Evolutionary conservation across 2,888 invertebrate species (phyloP), one percentile per base, ranked within the genome.

Genomic region (Tenthredo amoena): DNA sequence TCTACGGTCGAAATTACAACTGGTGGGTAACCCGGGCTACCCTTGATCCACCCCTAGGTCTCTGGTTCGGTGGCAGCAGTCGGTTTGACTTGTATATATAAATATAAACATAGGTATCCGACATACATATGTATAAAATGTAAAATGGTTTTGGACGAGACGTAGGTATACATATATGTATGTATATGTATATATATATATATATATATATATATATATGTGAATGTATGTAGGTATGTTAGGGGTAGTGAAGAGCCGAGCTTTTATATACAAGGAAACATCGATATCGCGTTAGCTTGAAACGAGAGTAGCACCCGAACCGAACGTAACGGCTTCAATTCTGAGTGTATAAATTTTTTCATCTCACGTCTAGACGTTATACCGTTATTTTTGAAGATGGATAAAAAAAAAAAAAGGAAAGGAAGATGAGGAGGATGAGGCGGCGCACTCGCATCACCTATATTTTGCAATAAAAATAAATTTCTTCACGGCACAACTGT

Each of bases 381-480:
- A 43, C 21, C 43, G 21, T 21, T 12, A 43, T n/a, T 10, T 18
- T 72, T 2, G 72, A 37, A 72, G 37, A 72, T 43, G 40, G 43
- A 71, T 26, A 26, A 26, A 34, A 72, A 72, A 26, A 26, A 34
- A 72, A 72, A 40, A 40, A 21, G 12, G 15, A 15, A 34, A 34
- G 31, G 6, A 26, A 34, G 68, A 12, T 15, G 6, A 21, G n/a
- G 26, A 9, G 65, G 26, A 65, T 26, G 71, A 18, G 37, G 34
- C 15, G 15, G 5, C 40, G 76, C 50, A 77, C 50, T 77, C 18
- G 68, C 15, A 68, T 31, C 26, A 68, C 31, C 10, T 62, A 26
- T 26, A 21, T 62, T 65, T 4, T 68, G 68, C 34, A 81, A 81
- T 81, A 81, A 81, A 81, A 58, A 81, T 81, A 81, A 81, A 81